Evolutionary conservation across 2,888 invertebrate genomes (phyloP).

Genomic region (Eristalis intricaria): DNA sequence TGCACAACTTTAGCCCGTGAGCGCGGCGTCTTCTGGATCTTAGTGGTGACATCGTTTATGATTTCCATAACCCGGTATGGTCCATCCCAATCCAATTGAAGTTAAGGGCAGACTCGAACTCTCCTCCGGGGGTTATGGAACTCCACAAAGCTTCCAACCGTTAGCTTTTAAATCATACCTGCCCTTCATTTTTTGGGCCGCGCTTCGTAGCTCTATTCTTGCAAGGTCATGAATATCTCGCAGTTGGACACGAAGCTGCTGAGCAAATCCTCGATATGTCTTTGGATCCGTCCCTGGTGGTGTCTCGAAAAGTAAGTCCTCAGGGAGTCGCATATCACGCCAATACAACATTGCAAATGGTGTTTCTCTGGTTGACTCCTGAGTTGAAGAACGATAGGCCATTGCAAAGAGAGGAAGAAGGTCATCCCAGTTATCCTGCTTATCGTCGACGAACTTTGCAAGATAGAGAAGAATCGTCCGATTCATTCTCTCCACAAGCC

Average conservation of each 20-base stretch:
- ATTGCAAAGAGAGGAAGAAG: constrained; percentile 46
- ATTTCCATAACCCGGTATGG: constrained; percentile 10
- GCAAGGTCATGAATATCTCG: background rate
- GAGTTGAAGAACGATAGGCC: constrained; percentile 61
- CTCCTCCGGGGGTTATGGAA: constrained; percentile 15
- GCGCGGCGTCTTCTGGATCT: constrained; percentile 35
- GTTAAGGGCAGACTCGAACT: constrained; percentile 28
- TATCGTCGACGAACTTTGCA: constrained; percentile 54
- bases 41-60: constrained; percentile 19
- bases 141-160: constrained; percentile 17
- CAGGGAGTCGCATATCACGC: constrained; percentile 65
- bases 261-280: constrained; percentile 2
- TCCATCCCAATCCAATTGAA: constrained; percentile 28
- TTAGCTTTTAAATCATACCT: constrained; percentile 13
- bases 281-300: background rate
- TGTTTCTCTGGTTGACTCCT: too few relatives aligned
- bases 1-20: constrained; percentile 20
- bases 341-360: constrained; percentile 65
- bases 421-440: constrained; percentile 66
- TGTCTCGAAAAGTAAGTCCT: constrained; percentile 73
- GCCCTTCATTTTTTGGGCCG: background rate
- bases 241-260: constrained; percentile 3
- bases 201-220: background rate
- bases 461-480: constrained; percentile 72
- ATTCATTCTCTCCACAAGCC: constrained; percentile 75